phyloP scores from a whole-genome alignment of 2,888 invertebrate species.

The Thera obeliscata region DNA sequence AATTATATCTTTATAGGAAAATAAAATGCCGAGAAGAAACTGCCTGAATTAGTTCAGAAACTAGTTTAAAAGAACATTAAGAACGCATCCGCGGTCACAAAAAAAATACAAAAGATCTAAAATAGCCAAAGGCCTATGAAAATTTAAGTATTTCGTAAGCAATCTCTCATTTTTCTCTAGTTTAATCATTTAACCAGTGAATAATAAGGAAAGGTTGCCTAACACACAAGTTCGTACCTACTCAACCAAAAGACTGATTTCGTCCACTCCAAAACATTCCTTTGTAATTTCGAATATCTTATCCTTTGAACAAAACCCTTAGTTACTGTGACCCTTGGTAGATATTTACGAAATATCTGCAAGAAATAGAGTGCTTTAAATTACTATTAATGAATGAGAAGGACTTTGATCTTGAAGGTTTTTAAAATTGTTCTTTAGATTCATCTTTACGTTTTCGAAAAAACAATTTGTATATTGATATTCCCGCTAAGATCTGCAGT shows the following conservation, averaged over 20 bases:
- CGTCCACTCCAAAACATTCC: constrained; percentile 52
- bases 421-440: background rate
- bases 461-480: too few relatives aligned
- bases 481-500: too few relatives aligned
- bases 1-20: too few relatives aligned
- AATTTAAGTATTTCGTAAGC: background rate
- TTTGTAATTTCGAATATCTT: constrained; percentile 37
- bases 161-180: constrained; percentile 26
- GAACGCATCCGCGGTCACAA: too few relatives aligned
- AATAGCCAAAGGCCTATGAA: background rate
- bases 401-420: background rate
- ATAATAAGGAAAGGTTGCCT: constrained; percentile 48
- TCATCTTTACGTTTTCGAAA: too few relatives aligned
- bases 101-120: background rate
- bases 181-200: constrained; percentile 40
- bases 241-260: constrained; percentile 49
- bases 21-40: too few relatives aligned
- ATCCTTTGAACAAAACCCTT: constrained; percentile 34
- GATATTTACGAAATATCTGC: constrained; percentile 23
- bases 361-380: background rate
- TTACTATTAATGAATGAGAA: constrained; percentile 11
- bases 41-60: too few relatives aligned
- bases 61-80: too few relatives aligned
- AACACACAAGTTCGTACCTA: constrained; percentile 52
- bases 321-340: constrained; percentile 27